Conservation (phyloP, 2,113 vertebrate genomes). For the Mungos mungo region DNA sequence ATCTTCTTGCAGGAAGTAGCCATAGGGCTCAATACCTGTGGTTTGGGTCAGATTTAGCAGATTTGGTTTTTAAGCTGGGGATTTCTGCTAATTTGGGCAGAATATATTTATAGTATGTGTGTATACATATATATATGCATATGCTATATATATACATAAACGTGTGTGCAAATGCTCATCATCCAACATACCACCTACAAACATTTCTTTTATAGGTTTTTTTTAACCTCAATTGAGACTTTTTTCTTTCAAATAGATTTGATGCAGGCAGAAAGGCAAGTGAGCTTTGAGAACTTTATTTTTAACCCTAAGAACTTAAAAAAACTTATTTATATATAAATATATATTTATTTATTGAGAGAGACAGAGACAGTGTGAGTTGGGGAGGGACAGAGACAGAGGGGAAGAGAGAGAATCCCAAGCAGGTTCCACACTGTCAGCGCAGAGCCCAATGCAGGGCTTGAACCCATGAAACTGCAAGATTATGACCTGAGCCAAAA, state of each 20-base stretch:
- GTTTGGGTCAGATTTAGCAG: conserved; percentile 47
- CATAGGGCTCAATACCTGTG: conserved; percentile 15
- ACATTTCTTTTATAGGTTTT: conserved; percentile 19
- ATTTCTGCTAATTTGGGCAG: conserved; percentile 39
- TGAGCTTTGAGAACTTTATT: neutral
- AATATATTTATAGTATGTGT: conserved; percentile 34
- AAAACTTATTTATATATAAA: no score
- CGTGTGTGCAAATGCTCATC: neutral
- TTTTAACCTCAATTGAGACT: conserved; percentile 48
- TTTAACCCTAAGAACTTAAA: neutral
- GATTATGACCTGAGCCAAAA: no score
- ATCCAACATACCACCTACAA: neutral
- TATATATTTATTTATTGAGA: no score
- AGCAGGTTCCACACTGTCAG: no score
- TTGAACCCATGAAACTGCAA: no score
- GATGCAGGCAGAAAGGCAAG: conserved; percentile 34
- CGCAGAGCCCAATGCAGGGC: no score
- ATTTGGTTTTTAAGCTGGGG: conserved; percentile 57
- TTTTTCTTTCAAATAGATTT: conserved; percentile 24
- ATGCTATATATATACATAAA: conserved; percentile 31
- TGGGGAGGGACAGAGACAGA: no score
- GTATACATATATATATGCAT: neutral
- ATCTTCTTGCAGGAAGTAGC: conserved; percentile 53
- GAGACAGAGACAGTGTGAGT: no score
- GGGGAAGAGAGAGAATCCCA: no score